phyloP scores from a whole-genome alignment of 2,113 vertebrate species.

The Camarhynchus parvulus region DNA sequence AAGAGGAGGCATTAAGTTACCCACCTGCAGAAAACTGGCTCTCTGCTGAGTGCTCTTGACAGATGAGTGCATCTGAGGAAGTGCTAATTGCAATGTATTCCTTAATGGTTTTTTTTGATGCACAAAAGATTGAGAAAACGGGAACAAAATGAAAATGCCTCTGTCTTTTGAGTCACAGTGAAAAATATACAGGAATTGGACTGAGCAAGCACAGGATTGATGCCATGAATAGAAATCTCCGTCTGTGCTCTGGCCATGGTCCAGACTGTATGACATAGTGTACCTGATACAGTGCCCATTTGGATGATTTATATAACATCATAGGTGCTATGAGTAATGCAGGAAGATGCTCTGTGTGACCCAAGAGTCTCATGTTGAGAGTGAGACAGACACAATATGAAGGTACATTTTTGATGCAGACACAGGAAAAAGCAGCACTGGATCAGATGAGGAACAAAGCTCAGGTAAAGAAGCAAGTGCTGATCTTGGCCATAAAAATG shows the following conservation, averaged over 20 bases:
- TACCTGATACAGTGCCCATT: not conserved
- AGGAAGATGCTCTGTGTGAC: not conserved
- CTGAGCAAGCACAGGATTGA: not conserved
- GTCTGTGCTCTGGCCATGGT: not conserved
- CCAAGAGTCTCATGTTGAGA: not conserved
- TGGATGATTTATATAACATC: slow-evolving; percentile 10
- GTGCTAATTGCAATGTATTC: slow-evolving; percentile 15
- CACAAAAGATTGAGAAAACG: not conserved
- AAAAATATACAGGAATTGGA: not conserved
- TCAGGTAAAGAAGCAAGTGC: not conserved
- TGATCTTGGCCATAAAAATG: not conserved
- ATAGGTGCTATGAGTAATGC: not conserved
- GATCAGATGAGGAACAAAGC: not conserved
- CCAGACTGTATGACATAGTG: slow-evolving; percentile 9
- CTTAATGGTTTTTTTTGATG: not conserved
- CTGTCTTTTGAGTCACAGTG: not conserved
- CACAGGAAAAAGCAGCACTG: not conserved
- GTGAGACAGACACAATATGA: not conserved
- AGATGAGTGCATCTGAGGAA: slow-evolving; percentile 18
- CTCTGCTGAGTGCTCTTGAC: not conserved
- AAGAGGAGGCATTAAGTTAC: slow-evolving; percentile 34
- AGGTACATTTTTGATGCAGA: not conserved
- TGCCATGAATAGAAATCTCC: slow-evolving; percentile 29
- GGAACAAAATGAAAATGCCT: not conserved
- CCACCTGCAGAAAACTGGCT: slow-evolving; percentile 40